phyloP scores from a whole-genome alignment of 2,113 vertebrate species.

The Riparia riparia region DNA sequence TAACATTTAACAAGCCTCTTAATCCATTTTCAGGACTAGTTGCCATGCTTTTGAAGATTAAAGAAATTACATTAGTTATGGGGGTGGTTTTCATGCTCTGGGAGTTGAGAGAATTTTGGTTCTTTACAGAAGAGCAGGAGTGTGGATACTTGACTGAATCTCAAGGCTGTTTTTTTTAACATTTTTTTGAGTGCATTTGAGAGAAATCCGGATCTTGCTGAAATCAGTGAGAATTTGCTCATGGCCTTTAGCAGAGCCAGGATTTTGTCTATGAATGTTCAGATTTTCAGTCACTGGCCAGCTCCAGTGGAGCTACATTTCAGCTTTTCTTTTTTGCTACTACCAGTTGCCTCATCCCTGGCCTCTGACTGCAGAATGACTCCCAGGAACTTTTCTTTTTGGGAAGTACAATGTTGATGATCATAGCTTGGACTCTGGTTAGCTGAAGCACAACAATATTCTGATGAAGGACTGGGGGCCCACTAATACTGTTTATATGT shows the following conservation, averaged over 20 bases:
- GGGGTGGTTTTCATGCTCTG: not conserved
- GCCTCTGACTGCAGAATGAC: not conserved
- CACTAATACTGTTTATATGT: not conserved
- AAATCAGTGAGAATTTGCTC: constrained; percentile 31
- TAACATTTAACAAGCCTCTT: constrained; percentile 63
- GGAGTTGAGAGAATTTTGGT: not conserved
- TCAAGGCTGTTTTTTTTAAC: not conserved
- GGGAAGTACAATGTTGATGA: not conserved
- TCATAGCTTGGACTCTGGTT: not conserved
- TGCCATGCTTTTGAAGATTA: constrained; percentile 51
- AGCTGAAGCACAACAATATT: not conserved
- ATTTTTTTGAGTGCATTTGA: not conserved
- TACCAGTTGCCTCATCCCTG: constrained; percentile 16
- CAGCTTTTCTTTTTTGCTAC: constrained; percentile 6
- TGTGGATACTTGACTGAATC: not conserved
- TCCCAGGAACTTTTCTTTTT: constrained; percentile 42
- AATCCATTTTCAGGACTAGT: constrained; percentile 36
- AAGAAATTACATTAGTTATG: not conserved
- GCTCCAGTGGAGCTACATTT: not conserved
- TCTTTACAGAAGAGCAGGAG: constrained; percentile 34
- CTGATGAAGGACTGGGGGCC: not conserved
- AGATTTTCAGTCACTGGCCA: not conserved
- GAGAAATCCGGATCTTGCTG: constrained; percentile 9
- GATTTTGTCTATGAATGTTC: constrained; percentile 19
- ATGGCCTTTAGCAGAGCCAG: not conserved